Evolutionary conservation across 1,140 invertebrate genomes (phyloP).

Genomic region (Anoplolepis gracilipes): DNA sequence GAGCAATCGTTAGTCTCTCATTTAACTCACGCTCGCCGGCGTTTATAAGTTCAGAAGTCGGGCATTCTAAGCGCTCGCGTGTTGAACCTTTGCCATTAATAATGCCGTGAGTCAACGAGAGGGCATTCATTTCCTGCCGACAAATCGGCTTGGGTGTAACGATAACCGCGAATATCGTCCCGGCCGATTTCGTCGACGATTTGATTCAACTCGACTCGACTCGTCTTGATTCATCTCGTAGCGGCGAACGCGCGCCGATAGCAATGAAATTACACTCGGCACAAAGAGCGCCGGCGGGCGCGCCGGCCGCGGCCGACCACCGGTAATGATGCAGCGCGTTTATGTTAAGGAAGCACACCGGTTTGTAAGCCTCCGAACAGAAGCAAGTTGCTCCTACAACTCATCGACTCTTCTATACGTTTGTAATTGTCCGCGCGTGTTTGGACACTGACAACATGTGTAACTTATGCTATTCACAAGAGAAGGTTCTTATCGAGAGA

Average conservation of each 20-base stretch:
- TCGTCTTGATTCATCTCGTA: conserved; percentile 28
- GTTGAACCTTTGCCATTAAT: conserved; percentile 33
- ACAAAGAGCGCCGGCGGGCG: conserved; percentile 76
- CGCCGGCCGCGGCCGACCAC: conserved; percentile 60
- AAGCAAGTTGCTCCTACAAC: conserved; percentile 70
- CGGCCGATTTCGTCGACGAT: conserved; percentile 50
- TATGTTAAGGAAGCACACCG: conserved; percentile 72
- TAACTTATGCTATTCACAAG: neutral
- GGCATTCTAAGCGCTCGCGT: neutral
- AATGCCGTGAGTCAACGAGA: conserved; percentile 30
- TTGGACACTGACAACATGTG: conserved; percentile 1
- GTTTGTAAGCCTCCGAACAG: conserved; percentile 72
- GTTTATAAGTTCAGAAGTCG: neutral
- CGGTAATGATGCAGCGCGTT: conserved; percentile 78
- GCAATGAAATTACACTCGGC: conserved; percentile 76
- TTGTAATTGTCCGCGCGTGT: conserved; percentile 19
- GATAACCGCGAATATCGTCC: conserved; percentile 8
- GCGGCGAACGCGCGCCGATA: conserved; percentile 68
- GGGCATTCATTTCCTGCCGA: conserved; percentile 46
- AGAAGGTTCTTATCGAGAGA: neutral
- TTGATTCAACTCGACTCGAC: conserved; percentile 34
- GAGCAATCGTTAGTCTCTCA: neutral
- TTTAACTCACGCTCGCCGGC: neutral
- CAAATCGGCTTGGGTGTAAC: conserved; percentile 48
- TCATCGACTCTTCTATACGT: conserved; percentile 56